These are phyloP conservation scores for Heliconius sara DNA, from an alignment of 2,888 invertebrate species.

Conservation along the genomic window DNA sequence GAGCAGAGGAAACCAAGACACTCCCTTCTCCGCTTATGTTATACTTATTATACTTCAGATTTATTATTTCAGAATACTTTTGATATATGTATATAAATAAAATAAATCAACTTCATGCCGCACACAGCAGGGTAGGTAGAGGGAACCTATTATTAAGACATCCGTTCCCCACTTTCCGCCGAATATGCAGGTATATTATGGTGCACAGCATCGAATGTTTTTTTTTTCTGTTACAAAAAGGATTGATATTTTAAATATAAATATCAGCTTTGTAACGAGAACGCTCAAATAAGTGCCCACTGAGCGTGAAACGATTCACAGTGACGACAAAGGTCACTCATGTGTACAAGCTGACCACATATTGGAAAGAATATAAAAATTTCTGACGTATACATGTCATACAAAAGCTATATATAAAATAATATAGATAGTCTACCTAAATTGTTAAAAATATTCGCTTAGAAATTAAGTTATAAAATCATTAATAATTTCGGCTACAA, in stretches of 20 bases:
- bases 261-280: constrained; percentile 56
- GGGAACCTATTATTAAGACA: too few relatives aligned
- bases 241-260: constrained; percentile 54
- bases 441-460: background rate
- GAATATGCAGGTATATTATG: background rate
- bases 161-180: too few relatives aligned
- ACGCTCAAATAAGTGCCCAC: constrained; percentile 70
- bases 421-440: too few relatives aligned
- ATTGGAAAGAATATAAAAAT: constrained; percentile 61
- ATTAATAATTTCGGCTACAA: background rate
- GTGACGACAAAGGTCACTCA: constrained; percentile 62
- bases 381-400: background rate
- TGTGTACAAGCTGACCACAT: constrained; percentile 60
- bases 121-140: too few relatives aligned
- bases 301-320: constrained; percentile 66
- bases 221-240: constrained; percentile 38
- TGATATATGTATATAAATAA: too few relatives aligned
- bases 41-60: too few relatives aligned
- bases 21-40: background rate
- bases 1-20: background rate
- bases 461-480: background rate
- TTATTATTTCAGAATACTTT: too few relatives aligned
- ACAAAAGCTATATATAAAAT: too few relatives aligned
- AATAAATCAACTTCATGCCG: too few relatives aligned
- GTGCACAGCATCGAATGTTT: constrained; percentile 15